Evolutionary conservation across 1,140 invertebrate genomes (phyloP).

Genomic region (Apolygus lucorum): DNA sequence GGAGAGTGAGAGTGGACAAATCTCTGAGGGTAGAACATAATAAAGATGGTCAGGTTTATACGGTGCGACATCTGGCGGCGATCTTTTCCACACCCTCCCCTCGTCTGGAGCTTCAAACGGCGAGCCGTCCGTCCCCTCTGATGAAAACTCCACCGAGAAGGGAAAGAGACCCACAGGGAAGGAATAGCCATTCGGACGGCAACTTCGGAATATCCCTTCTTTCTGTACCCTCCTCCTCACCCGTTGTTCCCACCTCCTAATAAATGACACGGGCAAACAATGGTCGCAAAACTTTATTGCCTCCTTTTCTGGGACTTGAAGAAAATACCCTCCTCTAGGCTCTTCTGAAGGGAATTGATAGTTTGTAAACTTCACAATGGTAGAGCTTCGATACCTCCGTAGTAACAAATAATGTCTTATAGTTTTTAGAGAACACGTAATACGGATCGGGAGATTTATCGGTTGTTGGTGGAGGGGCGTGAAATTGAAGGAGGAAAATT

Average conservation of each 20-base stretch:
- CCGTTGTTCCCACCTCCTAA: background rate
- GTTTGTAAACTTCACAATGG: no score
- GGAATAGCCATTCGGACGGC: background rate
- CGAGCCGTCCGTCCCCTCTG: background rate
- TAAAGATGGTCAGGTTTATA: constrained; percentile 7
- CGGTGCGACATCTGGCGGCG: background rate
- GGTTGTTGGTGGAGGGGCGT: no score
- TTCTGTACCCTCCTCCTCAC: background rate
- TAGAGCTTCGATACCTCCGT: no score
- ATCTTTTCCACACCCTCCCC: background rate
- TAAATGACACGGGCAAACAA: constrained; percentile 15
- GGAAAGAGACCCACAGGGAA: background rate
- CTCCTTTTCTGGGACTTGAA: background rate
- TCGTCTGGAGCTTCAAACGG: background rate
- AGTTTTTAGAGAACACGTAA: no score
- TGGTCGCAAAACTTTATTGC: constrained; percentile 15
- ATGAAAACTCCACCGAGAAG: constrained; percentile 11
- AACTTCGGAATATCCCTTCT: background rate
- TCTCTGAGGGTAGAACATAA: constrained; percentile 9
- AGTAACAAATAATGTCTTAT: no score
- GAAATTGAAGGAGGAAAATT: no score
- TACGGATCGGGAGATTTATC: no score
- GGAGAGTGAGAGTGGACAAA: background rate
- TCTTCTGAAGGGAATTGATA: background rate
- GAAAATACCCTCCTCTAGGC: background rate